phyloP scores from a whole-genome alignment of 2,113 vertebrate species.

The Butorides virescens region DNA sequence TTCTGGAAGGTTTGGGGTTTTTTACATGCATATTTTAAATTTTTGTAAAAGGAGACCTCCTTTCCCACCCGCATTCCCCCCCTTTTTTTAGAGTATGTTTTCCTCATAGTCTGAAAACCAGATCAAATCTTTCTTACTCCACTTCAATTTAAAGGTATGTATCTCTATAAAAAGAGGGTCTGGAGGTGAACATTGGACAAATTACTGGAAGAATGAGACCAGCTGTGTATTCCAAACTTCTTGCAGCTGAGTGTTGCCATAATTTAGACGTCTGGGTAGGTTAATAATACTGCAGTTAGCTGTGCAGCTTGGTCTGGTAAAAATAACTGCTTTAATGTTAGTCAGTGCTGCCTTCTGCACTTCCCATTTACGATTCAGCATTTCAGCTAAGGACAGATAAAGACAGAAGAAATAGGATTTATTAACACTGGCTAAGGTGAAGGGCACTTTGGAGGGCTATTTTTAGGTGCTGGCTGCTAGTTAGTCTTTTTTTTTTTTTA shows the following conservation, averaged over 20 bases:
- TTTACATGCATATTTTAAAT: neutral
- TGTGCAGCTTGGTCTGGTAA: neutral
- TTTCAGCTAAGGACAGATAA: neutral
- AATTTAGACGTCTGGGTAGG: neutral
- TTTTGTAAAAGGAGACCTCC: neutral
- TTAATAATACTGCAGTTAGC: neutral
- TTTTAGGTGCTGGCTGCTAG: neutral
- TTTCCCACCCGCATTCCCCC: neutral
- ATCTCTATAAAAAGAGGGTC: neutral
- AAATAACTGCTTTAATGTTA: neutral
- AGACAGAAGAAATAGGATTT: neutral
- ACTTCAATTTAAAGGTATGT: neutral
- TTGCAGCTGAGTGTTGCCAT: neutral
- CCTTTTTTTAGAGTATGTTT: too few relatives aligned
- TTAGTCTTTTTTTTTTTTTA: neutral
- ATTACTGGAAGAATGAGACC: neutral
- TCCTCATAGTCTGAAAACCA: neutral
- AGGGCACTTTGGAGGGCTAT: neutral
- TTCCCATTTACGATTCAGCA: neutral
- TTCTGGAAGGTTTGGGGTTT: neutral
- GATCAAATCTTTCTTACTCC: neutral
- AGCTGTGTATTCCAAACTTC: neutral
- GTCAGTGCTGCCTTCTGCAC: neutral
- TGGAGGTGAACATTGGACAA: neutral
- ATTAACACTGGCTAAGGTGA: neutral